Conservation (phyloP, 2,113 vertebrate species). For the Saccopteryx bilineata region DNA sequence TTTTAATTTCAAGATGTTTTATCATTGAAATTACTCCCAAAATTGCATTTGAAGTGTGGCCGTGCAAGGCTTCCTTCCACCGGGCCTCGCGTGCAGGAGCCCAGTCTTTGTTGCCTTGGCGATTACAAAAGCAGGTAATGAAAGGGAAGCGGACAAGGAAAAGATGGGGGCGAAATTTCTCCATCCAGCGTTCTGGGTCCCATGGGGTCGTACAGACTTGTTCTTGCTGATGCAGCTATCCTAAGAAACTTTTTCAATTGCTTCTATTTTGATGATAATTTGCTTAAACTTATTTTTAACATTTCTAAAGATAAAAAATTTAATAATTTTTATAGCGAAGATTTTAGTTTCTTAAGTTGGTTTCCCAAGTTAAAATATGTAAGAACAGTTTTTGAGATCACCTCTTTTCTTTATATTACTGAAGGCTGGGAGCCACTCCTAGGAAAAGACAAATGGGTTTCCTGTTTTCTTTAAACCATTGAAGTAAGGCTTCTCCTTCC, state of each 20-base stretch:
- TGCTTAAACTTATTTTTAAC: constrained; percentile 40
- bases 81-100: not conserved
- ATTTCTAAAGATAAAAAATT: constrained; percentile 44
- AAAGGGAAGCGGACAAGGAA: not conserved
- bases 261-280: constrained; percentile 19
- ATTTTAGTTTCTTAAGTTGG: not conserved
- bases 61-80: not conserved
- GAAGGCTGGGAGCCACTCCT: not conserved
- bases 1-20: constrained; percentile 33
- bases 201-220: not conserved
- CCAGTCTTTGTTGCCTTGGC: not conserved
- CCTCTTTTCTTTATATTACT: not conserved
- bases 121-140: not conserved
- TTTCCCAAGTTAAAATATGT: constrained; percentile 32
- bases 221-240: not conserved
- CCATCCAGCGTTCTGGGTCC: not conserved
- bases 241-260: constrained; percentile 12
- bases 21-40: constrained; percentile 21
- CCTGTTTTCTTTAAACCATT: not conserved
- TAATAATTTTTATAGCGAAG: constrained; percentile 1
- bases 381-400: constrained; percentile 19
- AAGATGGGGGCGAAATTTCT: not conserved
- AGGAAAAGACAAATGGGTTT: constrained; percentile 26
- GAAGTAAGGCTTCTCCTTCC: not conserved
- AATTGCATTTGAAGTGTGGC: not conserved